A percentile compares a stretch with the other conserved stretches of the same genome.
Evolutionary conservation across 2,797 vertebrate species (phyloP).

Genomic region (Neoniphon sammara): DNA sequence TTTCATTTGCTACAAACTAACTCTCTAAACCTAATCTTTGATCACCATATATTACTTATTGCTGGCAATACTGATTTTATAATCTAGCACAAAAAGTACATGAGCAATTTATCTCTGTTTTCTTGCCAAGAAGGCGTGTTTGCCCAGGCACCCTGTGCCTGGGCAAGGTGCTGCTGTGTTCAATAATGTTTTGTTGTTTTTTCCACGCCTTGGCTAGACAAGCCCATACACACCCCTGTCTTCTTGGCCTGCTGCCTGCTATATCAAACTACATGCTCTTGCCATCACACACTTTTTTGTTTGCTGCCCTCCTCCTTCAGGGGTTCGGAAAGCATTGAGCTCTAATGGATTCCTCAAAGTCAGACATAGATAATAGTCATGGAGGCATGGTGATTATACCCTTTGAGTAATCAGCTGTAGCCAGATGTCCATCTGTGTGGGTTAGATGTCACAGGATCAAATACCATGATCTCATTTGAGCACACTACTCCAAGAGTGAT

Average conservation of each 20-base stretch:
- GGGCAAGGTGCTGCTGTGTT: neutral
- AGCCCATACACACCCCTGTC: constrained; percentile 47
- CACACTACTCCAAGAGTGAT: neutral
- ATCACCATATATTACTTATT: neutral
- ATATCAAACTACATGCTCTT: constrained; percentile 10
- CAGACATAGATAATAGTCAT: neutral
- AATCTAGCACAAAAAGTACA: neutral
- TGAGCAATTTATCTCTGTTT: neutral
- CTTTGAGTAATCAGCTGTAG: neutral
- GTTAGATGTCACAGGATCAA: neutral
- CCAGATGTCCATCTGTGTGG: neutral
- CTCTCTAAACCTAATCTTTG: neutral
- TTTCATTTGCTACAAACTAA: neutral
- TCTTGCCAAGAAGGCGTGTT: constrained; percentile 7
- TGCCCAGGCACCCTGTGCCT: constrained; percentile 1
- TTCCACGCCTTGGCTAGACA: constrained; percentile 29
- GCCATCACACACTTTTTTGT: constrained; percentile 14
- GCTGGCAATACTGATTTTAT: neutral
- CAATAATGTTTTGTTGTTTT: constrained; percentile 9
- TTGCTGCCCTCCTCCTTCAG: neutral
- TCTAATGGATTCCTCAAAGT: neutral
- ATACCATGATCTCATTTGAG: constrained; percentile 6
- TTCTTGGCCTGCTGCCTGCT: constrained; percentile 35
- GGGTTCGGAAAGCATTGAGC: constrained; percentile 9
- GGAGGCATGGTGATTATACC: neutral